Evolutionary conservation across 2,888 invertebrate species (phyloP).

Genomic region (Leptinotarsa tumamoca): DNA sequence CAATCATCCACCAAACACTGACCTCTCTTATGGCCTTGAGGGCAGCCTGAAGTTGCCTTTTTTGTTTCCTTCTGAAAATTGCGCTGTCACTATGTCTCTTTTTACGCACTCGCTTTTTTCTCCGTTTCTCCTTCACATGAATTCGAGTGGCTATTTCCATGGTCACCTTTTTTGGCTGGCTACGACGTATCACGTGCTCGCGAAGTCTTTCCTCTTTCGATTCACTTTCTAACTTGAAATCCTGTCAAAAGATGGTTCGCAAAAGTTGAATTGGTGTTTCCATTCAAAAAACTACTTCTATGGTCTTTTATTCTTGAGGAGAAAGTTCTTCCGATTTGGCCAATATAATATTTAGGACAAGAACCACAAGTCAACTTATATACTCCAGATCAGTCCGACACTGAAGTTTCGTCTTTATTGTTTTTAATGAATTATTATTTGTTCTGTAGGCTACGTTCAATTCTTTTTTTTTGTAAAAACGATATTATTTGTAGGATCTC

Average conservation of each 20-base stretch:
- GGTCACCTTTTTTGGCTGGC: not conserved
- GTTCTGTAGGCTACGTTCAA: too few species aligned
- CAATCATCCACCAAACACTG: not conserved
- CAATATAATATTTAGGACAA: too few species aligned
- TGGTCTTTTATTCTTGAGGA: too few species aligned
- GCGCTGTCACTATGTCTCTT: constrained; percentile 5
- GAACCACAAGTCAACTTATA: too few species aligned
- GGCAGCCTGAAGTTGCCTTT: constrained; percentile 6
- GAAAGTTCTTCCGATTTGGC: too few species aligned
- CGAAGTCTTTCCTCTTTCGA: not conserved
- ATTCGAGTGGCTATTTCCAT: not conserved
- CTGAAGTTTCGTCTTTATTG: too few species aligned
- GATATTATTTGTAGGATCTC: too few species aligned
- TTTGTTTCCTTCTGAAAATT: not conserved
- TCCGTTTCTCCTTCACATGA: not conserved
- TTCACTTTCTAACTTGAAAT: not conserved
- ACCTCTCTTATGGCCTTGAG: not conserved
- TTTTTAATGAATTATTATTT: too few species aligned
- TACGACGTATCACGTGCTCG: not conserved
- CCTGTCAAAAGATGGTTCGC: not conserved
- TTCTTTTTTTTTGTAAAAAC: too few species aligned
- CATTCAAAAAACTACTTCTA: too few species aligned
- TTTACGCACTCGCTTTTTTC: constrained; percentile 1
- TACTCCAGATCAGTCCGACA: too few species aligned
- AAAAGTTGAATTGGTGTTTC: not conserved